phyloP scores from a whole-genome alignment of 2,888 invertebrate genomes.

The Halictus quadricinctus region DNA sequence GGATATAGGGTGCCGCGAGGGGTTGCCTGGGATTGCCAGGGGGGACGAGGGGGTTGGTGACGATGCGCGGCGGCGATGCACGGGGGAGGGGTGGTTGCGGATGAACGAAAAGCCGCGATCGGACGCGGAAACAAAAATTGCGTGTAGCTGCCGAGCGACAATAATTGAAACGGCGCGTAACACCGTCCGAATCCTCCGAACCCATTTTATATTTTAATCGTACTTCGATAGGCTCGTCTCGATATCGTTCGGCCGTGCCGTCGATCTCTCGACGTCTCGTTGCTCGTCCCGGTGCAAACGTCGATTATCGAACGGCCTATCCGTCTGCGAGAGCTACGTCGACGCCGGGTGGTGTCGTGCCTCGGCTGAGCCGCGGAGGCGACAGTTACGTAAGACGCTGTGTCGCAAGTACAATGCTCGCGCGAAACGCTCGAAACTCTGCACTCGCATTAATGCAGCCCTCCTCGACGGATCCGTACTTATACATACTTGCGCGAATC shows the following conservation, averaged over 20 bases:
- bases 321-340: not conserved
- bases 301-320: not conserved
- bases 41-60: not conserved
- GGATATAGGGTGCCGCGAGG: not conserved
- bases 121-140: constrained; percentile 74
- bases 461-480: not conserved
- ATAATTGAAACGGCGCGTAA: constrained; percentile 80
- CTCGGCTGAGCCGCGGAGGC: not conserved
- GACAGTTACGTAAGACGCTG: not conserved
- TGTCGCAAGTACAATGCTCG: not conserved
- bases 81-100: not conserved
- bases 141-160: constrained; percentile 73
- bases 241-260: not conserved
- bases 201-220: constrained; percentile 80
- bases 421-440: not conserved
- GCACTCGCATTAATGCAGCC: not conserved
- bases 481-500: not conserved
- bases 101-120: constrained; percentile 74
- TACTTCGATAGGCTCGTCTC: constrained; percentile 71
- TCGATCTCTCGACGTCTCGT: not conserved
- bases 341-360: not conserved
- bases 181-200: constrained; percentile 79
- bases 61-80: not conserved
- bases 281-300: not conserved
- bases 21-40: not conserved